Evolutionary conservation across 2,888 invertebrate genomes (phyloP).

Genomic region (Oligia fasciuncula): DNA sequence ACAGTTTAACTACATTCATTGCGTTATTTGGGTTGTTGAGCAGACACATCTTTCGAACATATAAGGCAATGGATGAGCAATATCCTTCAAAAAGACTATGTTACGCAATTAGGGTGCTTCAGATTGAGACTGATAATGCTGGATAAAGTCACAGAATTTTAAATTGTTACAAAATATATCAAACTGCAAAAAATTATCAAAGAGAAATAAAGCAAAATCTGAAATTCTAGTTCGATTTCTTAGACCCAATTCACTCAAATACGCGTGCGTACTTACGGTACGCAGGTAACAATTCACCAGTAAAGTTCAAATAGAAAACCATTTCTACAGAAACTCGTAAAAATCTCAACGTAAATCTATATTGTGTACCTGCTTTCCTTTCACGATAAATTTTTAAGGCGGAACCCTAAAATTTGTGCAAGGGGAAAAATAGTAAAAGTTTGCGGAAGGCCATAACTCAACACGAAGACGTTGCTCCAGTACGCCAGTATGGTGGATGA

Average conservation of each 20-base stretch:
- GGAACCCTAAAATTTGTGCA: slow-evolving; percentile 64
- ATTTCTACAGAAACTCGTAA: slow-evolving; percentile 16
- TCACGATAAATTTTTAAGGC: slow-evolving; percentile 25
- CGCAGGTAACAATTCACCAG: not conserved
- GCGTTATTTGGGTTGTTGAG: no score
- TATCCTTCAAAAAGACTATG: no score
- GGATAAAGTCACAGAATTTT: not conserved
- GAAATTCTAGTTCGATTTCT: not conserved
- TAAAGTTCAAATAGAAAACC: slow-evolving; percentile 21
- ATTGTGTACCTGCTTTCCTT: slow-evolving; percentile 8
- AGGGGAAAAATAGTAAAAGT: slow-evolving; percentile 64
- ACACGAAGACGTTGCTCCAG: slow-evolving; percentile 59
- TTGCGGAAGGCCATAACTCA: slow-evolving; percentile 63
- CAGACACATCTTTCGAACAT: no score
- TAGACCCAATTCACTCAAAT: not conserved
- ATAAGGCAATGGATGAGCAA: no score
- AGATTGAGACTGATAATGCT: no score
- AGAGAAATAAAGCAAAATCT: not conserved
- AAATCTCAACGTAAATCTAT: slow-evolving; percentile 31
- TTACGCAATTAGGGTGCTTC: no score
- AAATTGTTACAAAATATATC: not conserved
- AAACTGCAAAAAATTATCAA: not conserved
- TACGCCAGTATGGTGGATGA: slow-evolving; percentile 53
- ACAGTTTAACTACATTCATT: no score
- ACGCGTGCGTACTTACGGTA: no score